A percentile compares a stretch with the other conserved stretches of the same genome.
Evolutionary conservation across 2,888 invertebrate genomes (phyloP).

Genomic region (Plebejus melissa): DNA sequence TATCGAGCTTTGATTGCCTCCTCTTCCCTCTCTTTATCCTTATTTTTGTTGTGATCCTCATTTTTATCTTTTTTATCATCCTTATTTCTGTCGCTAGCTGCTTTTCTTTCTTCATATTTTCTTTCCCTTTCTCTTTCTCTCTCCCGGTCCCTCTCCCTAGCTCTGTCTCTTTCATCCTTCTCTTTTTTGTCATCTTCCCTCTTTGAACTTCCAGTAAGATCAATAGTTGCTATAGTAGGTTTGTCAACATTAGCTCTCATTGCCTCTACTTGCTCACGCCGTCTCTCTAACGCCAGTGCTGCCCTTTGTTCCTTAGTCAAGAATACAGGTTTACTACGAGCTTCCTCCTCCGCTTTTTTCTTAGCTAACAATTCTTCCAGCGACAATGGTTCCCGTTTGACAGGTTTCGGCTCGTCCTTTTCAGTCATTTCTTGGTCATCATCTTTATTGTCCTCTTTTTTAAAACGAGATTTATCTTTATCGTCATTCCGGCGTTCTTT

Average conservation of each 20-base stretch:
- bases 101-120: slow-evolving; percentile 74
- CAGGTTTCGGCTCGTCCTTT: slow-evolving; percentile 60
- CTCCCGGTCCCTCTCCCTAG: slow-evolving; percentile 79
- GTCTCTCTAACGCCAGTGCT: slow-evolving; percentile 90
- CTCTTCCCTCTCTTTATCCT: slow-evolving; percentile 94
- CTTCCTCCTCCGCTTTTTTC: slow-evolving; percentile 97
- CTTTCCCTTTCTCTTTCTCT: slow-evolving; percentile 65
- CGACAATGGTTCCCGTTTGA: slow-evolving; percentile 90
- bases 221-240: slow-evolving; percentile 65
- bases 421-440: slow-evolving; percentile 61
- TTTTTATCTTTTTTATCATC: slow-evolving; percentile 69
- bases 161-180: slow-evolving; percentile 71
- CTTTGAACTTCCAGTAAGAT: slow-evolving; percentile 73
- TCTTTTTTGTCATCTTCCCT: slow-evolving; percentile 65
- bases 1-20: slow-evolving; percentile 98
- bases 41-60: slow-evolving; percentile 78
- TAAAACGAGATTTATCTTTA: slow-evolving; percentile 61
- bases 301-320: slow-evolving; percentile 97
- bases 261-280: slow-evolving; percentile 93
- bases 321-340: slow-evolving; percentile 97
- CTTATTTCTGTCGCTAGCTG: slow-evolving; percentile 65
- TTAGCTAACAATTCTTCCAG: slow-evolving; percentile 96
- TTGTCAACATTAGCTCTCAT: slow-evolving; percentile 83
- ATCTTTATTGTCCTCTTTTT: slow-evolving; percentile 54
- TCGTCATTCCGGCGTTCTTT: slow-evolving; percentile 63